A percentile compares a stretch with the other conserved stretches of the same genome.
Conservation (phyloP, 2,113 vertebrate genomes). For the Thymallus thymallus region DNA sequence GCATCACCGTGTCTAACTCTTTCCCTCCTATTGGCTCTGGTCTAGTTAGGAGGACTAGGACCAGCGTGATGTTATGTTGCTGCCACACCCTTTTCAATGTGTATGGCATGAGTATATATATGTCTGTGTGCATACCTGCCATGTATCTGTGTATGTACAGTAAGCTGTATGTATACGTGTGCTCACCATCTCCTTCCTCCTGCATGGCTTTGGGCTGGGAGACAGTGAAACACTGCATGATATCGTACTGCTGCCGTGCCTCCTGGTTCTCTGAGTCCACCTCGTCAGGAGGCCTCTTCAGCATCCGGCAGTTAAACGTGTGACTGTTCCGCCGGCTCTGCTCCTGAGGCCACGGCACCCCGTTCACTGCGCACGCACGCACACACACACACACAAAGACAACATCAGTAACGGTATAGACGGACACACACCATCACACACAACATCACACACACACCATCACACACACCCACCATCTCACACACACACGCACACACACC, state of each 20-base stretch:
- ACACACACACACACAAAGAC: not conserved
- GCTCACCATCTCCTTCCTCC: constrained; percentile 88
- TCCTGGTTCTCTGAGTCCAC: constrained; percentile 82
- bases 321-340: constrained; percentile 83
- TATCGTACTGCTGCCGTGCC: constrained; percentile 90
- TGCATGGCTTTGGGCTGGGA: constrained; percentile 85
- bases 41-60: too few relatives aligned
- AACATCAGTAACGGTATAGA: not conserved
- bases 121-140: not conserved
- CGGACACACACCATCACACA: too few relatives aligned
- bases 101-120: not conserved
- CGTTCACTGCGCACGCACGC: constrained; percentile 76
- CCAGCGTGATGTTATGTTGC: too few relatives aligned
- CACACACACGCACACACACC: too few relatives aligned
- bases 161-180: not conserved
- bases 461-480: too few relatives aligned
- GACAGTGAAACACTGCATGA: constrained; percentile 96
- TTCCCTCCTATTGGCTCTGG: too few relatives aligned
- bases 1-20: too few relatives aligned
- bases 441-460: too few relatives aligned
- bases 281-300: constrained; percentile 89
- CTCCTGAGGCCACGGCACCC: constrained; percentile 90
- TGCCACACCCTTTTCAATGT: too few relatives aligned
- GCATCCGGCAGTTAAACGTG: constrained; percentile 95
- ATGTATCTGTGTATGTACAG: not conserved